phyloP scores from a whole-genome alignment of 2,113 vertebrate species.

The Acrocephalus kingi region DNA sequence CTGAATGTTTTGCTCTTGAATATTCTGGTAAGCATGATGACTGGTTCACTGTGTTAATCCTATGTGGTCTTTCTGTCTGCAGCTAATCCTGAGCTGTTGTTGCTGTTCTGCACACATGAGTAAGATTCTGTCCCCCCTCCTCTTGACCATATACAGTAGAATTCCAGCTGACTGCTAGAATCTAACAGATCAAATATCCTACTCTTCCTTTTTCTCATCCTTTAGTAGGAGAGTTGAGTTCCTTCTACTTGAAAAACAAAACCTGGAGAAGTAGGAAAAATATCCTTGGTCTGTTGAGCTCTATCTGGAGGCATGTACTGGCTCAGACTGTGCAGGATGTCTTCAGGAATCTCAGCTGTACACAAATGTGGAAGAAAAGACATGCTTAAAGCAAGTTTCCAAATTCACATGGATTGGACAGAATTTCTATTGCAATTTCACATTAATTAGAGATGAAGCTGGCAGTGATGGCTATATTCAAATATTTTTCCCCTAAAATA shows the following conservation, averaged over 20 bases:
- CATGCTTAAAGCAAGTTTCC: background rate
- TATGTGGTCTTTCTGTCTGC: slow-evolving; percentile 55
- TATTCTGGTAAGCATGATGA: slow-evolving; percentile 37
- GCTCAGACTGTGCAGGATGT: background rate
- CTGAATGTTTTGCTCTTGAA: slow-evolving; percentile 52
- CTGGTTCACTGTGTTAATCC: slow-evolving; percentile 61
- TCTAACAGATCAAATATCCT: background rate
- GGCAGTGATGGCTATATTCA: background rate
- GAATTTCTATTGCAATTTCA: background rate
- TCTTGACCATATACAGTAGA: background rate
- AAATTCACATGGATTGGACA: background rate
- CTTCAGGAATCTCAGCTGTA: background rate
- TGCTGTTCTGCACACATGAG: slow-evolving; percentile 42
- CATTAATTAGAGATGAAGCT: background rate
- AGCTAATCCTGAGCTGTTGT: slow-evolving; percentile 62
- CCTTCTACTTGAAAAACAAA: background rate
- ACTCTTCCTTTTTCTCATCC: background rate
- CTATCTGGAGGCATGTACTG: background rate
- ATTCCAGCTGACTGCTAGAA: background rate
- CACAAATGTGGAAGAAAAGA: background rate
- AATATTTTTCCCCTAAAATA: background rate
- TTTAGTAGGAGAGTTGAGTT: background rate
- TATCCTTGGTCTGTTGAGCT: background rate
- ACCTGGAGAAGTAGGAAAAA: background rate
- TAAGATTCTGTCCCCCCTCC: background rate